Base-by-base conservation (phyloP, 2,888 invertebrate species). In the Sminthurinus aureus region DNA sequence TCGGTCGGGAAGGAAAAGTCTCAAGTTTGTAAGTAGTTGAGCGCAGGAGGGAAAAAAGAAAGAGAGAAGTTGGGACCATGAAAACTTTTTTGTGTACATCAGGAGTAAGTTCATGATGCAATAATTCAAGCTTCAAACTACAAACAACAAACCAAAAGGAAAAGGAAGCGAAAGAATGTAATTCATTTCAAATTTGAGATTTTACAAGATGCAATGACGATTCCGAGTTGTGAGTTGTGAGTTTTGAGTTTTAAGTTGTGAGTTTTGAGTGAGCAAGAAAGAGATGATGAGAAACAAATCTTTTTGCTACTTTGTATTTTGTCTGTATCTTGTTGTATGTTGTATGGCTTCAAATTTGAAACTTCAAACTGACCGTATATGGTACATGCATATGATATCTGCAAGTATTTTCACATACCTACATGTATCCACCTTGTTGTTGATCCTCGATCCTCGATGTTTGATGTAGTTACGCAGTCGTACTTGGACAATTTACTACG, bases 121-220 rank as follows among this genome's bases (percentile, higher is more conserved):
- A 58, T 58, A 58, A 58, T 58, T 58, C 58, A 58, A 58, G 9
- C 58, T 58, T 2, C 58, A 58, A 58, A 15, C 18, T n/a, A n/a
- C 58, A 58, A 58, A 58, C 58, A n/a, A n/a, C 38, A 38, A 38
- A 38, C 38, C 38, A 38, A 38, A 38, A 6, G n/a, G n/a, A n/a
- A n/a, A n/a, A n/a, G n/a, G n/a, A n/a, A n/a, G n/a, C n/a, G 58
- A 69, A 71, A 71, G 71, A 71, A 71, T 71, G 71, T 71, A 71
- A 71, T 71, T 71, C 71, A 71, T 71, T 71, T 71, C 71, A 26
- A 24, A 71, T 71, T 71, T 71, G 13, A 71, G 24, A 71, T 71
- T 71, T 71, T 71, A 69, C 69, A 69, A 69, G 69, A 69, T 12
- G 20, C n/a, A 22, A 69, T 22, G 69, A 69, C 11, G 18, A 18